phyloP scores from a whole-genome alignment of 2,888 invertebrate genomes.

The Marronus borbonicus region DNA sequence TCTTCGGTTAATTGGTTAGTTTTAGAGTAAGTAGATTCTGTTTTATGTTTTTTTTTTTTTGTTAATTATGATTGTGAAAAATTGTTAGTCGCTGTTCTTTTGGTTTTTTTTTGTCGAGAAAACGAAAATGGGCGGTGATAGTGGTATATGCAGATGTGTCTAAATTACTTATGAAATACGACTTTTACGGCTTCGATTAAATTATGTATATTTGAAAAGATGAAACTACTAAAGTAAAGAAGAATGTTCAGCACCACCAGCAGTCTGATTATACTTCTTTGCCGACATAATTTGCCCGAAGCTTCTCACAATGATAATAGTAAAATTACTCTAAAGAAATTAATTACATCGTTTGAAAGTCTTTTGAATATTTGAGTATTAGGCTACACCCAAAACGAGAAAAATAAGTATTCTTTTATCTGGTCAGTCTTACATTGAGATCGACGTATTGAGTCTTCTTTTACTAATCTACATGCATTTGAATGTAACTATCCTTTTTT shows the following conservation, averaged over 20 bases:
- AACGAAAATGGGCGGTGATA: not conserved
- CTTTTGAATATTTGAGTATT: too few species aligned
- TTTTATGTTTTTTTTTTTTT: not conserved
- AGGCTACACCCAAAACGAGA: too few species aligned
- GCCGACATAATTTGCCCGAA: constrained; percentile 20
- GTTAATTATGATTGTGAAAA: constrained; percentile 12
- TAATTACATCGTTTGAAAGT: not conserved
- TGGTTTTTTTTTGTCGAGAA: not conserved
- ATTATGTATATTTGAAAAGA: not conserved
- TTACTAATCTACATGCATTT: too few species aligned
- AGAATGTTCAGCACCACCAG: not conserved
- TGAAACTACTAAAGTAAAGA: not conserved
- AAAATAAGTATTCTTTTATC: too few species aligned
- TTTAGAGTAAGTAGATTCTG: constrained; percentile 19
- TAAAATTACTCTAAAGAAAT: too few species aligned
- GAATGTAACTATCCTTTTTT: too few species aligned
- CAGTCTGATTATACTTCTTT: not conserved
- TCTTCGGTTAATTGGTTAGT: constrained; percentile 25
- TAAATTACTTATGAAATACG: not conserved
- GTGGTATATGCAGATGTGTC: not conserved
- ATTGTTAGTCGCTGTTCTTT: constrained; percentile 11
- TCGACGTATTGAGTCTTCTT: too few species aligned
- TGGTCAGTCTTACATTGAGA: too few species aligned
- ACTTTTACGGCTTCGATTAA: constrained; percentile 4
- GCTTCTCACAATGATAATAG: constrained; percentile 2